A percentile compares a stretch with the other conserved stretches of the same genome.
These are phyloP conservation scores for Drosophila sordidapex DNA, from an alignment of 2,888 invertebrate genomes.

Conservation along the genomic window DNA sequence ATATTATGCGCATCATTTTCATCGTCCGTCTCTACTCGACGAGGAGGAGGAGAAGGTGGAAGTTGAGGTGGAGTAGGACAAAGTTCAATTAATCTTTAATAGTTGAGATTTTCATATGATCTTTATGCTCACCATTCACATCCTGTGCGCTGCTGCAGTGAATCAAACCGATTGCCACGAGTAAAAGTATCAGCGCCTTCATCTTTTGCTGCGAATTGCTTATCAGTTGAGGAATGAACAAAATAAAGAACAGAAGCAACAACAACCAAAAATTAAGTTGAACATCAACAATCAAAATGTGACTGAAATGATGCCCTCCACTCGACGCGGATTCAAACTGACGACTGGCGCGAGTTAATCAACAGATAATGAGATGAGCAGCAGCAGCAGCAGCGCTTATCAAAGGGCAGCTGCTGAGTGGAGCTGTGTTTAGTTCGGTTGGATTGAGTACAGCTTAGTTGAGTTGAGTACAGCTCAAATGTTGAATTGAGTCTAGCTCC, in stretches of 20 bases:
- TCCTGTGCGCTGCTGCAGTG: slow-evolving; percentile 47
- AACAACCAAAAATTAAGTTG: slow-evolving; percentile 7
- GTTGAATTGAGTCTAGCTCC: background rate
- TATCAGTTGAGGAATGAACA: slow-evolving; percentile 53
- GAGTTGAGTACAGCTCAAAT: background rate
- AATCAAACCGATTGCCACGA: slow-evolving; percentile 44
- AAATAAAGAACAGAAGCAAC: slow-evolving; percentile 1
- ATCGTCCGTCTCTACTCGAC: slow-evolving; percentile 22
- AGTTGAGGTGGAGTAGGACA: slow-evolving; percentile 19
- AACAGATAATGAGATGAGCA: slow-evolving; percentile 74
- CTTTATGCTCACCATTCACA: slow-evolving; percentile 45
- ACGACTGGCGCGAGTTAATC: slow-evolving; percentile 66
- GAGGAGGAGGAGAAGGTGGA: background rate
- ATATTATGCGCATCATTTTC: slow-evolving; percentile 77
- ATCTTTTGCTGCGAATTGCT: slow-evolving; percentile 48
- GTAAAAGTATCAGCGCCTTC: slow-evolving; percentile 59
- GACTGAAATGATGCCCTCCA: slow-evolving; percentile 31
- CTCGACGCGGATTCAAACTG: slow-evolving; percentile 54
- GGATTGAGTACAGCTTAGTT: slow-evolving; percentile 7
- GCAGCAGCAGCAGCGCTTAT: slow-evolving; percentile 43
- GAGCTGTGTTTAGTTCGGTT: slow-evolving; percentile 19
- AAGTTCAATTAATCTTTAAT: slow-evolving; percentile 33
- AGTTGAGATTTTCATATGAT: background rate
- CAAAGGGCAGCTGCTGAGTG: slow-evolving; percentile 50
- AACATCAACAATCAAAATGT: slow-evolving; percentile 16